phyloP scores from a whole-genome alignment of 2,797 vertebrate species.

The Acipenser oxyrinchus region DNA sequence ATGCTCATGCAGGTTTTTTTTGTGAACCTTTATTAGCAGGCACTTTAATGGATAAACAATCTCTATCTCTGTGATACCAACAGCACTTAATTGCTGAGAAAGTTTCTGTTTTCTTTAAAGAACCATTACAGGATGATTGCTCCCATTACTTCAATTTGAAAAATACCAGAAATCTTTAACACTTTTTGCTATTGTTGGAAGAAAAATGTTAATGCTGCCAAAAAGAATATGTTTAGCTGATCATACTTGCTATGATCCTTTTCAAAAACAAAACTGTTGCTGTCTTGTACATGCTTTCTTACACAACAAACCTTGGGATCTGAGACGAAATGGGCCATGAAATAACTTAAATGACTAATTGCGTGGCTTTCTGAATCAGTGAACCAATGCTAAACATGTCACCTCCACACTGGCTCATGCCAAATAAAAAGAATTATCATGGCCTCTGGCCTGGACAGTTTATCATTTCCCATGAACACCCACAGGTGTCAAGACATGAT shows the following conservation, averaged over 20 bases:
- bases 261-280: slow-evolving; percentile 50
- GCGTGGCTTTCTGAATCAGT: slow-evolving; percentile 48
- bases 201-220: slow-evolving; percentile 42
- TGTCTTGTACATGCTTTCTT: slow-evolving; percentile 59
- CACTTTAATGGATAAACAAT: slow-evolving; percentile 60
- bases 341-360: slow-evolving; percentile 55
- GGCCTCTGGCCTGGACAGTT: slow-evolving; percentile 36
- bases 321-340: slow-evolving; percentile 45
- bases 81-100: slow-evolving; percentile 55
- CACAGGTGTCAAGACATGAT: slow-evolving; percentile 40
- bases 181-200: slow-evolving; percentile 41
- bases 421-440: slow-evolving; percentile 52
- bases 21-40: slow-evolving; percentile 54
- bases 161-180: slow-evolving; percentile 39
- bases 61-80: slow-evolving; percentile 21
- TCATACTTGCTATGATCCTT: slow-evolving; percentile 54
- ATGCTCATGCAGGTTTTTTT: slow-evolving; percentile 44
- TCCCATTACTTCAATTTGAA: slow-evolving; percentile 38
- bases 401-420: slow-evolving; percentile 33
- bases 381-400: slow-evolving; percentile 42
- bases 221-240: slow-evolving; percentile 57
- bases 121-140: slow-evolving; percentile 40
- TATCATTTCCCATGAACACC: slow-evolving; percentile 39
- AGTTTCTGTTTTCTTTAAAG: slow-evolving; percentile 50
- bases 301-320: slow-evolving; percentile 50